phyloP scores from a whole-genome alignment of 2,888 invertebrate genomes.

The Eupithecia insigniata region DNA sequence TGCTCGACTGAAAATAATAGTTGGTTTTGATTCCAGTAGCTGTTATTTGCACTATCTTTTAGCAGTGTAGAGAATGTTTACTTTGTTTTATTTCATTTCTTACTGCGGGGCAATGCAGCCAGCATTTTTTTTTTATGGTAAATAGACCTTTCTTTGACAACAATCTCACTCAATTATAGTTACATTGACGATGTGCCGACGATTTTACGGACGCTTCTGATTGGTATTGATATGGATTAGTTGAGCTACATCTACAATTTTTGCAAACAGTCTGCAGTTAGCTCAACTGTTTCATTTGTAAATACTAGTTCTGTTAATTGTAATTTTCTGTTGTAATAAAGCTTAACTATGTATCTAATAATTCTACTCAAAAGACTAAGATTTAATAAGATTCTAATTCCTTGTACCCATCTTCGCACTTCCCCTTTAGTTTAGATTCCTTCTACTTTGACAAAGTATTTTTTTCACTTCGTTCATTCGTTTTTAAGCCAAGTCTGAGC shows the following conservation, averaged over 20 bases:
- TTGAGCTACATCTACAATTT: background rate
- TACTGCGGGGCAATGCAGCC: background rate
- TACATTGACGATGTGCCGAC: too few relatives aligned
- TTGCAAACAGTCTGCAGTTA: background rate
- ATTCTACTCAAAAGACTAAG: background rate
- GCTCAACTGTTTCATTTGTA: background rate
- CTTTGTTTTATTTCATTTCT: background rate
- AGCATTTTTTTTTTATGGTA: too few relatives aligned
- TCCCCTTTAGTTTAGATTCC: background rate
- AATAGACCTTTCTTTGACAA: too few relatives aligned
- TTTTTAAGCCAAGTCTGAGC: slow-evolving; percentile 16
- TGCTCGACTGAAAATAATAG: background rate
- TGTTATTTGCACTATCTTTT: background rate
- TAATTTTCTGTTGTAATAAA: background rate
- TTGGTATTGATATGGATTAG: background rate
- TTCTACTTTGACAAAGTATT: background rate
- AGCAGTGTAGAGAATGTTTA: background rate
- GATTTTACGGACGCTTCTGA: background rate
- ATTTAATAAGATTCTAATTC: background rate
- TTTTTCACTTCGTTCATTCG: slow-evolving; percentile 2
- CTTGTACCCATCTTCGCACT: background rate
- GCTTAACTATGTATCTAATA: too few relatives aligned
- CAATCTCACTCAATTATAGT: too few relatives aligned
- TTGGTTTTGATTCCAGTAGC: background rate
- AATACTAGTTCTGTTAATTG: background rate